Base-by-base conservation (phyloP, 2,888 invertebrate species). In the Folsomia manolachei region DNA sequence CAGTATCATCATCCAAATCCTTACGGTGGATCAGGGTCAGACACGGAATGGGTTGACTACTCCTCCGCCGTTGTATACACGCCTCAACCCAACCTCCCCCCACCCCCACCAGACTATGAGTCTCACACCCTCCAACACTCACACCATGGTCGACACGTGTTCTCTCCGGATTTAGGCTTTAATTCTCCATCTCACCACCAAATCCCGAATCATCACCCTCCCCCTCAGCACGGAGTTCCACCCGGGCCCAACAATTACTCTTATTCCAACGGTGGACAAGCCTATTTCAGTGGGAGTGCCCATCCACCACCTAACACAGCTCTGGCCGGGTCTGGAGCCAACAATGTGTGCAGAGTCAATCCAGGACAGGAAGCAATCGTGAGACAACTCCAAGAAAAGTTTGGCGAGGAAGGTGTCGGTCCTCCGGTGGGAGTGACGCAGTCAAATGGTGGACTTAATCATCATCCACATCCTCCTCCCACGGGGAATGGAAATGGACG, bases 311-410 rank as follows among this genome's bases (percentile, higher is more conserved):
- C n/a, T n/a, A n/a, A n/a, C n/a, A n/a, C n/a, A n/a, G n/a, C n/a
- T n/a, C n/a, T n/a, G n/a, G n/a, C n/a, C n/a, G n/a, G n/a, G n/a
- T 4, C 4, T 60, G 60, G 19, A 7, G 60, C n/a, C 60, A 60
- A 11, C 70, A 63, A 26, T 64, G 63, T n/a, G 52, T 26, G 61
- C 60, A 26, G 24, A 61, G 62, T 62, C 51, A 63, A 60, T 69
- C 56, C 62, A 4, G 4, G 39, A 4, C 39, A 75, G 25, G 72
- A 71, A 21, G 75, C 73, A 11, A 75, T 79, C 14, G 78, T 79
- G 67, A 65, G 76, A 64, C 77, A 79, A 63, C 67, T 79, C 18
- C 78, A 79, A 52, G 76, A 76, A 66, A 78, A 78, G 67, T 78
- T 78, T 67, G 62, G 25, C n/a, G 56, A 62, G 18, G 52, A 60